These are phyloP conservation scores for Bujurquina vittata DNA, from an alignment of 2,113 vertebrate species.

Conservation along the genomic window DNA sequence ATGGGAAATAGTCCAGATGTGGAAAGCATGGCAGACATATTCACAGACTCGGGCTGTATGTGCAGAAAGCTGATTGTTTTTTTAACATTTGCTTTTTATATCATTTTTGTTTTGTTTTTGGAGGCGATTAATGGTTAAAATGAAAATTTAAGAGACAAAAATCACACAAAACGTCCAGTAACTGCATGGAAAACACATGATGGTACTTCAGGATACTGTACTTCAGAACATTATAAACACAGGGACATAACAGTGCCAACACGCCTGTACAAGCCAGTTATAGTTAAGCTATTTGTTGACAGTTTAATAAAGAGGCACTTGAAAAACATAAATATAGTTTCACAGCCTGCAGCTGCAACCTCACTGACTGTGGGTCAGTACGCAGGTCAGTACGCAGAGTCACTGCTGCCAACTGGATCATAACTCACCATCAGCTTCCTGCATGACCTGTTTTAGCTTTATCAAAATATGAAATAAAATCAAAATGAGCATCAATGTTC, in stretches of 20 bases:
- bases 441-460: not conserved
- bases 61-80: not conserved
- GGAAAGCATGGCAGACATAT: not conserved
- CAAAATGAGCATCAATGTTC: not conserved
- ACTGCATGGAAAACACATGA: not conserved
- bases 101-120: not conserved
- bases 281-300: not conserved
- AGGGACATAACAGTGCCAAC: fast-evolving
- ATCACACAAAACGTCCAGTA: not conserved
- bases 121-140: not conserved
- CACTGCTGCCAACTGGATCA: not conserved
- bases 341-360: not conserved
- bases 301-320: not conserved
- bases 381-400: too few relatives aligned
- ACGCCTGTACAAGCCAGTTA: not conserved
- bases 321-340: not conserved
- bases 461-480: not conserved
- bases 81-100: not conserved
- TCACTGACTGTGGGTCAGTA: not conserved
- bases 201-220: too few relatives aligned
- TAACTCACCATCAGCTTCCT: not conserved
- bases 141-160: not conserved
- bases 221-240: too few relatives aligned
- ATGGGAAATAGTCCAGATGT: not conserved
- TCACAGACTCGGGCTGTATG: not conserved